phyloP scores from a whole-genome alignment of 2,888 invertebrate genomes.

The Dioctria linearis region DNA sequence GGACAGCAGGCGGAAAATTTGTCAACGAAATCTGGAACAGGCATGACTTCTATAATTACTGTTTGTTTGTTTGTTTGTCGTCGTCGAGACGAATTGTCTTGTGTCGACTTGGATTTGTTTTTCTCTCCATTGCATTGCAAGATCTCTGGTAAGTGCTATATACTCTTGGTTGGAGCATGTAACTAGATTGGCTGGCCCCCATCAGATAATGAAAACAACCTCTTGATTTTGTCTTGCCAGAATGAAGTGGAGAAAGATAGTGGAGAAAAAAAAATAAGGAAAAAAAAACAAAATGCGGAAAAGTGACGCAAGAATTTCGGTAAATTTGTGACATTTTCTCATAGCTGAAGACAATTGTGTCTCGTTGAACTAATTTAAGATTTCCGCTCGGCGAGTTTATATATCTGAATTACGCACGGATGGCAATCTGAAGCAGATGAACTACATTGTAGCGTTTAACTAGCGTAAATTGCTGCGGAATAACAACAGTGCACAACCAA shows the following conservation, averaged over 20 bases:
- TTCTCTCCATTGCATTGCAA: slow-evolving; percentile 12
- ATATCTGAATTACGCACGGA: neutral
- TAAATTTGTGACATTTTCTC: slow-evolving; percentile 53
- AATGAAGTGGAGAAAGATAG: neutral
- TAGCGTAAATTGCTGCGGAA: neutral
- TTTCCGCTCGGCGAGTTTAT: slow-evolving; percentile 43
- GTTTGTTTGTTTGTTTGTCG: slow-evolving; percentile 30
- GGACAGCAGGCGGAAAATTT: slow-evolving; percentile 35
- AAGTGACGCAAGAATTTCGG: slow-evolving; percentile 50
- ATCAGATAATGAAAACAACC: slow-evolving; percentile 32
- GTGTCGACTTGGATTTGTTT: neutral
- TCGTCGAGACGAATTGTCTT: neutral
- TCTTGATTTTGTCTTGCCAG: slow-evolving; percentile 13
- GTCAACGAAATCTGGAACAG: slow-evolving; percentile 38
- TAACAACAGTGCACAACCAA: neutral
- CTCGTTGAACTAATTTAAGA: slow-evolving; percentile 53
- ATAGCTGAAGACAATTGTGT: slow-evolving; percentile 51
- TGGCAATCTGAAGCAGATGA: slow-evolving; percentile 5
- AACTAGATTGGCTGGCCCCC: slow-evolving; percentile 18
- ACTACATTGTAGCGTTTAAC: slow-evolving; percentile 2
- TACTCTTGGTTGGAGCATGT: slow-evolving; percentile 13
- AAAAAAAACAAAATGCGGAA: slow-evolving; percentile 42
- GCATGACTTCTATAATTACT: slow-evolving; percentile 37
- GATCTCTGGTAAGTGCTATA: slow-evolving; percentile 35
- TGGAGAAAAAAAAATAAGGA: too few relatives aligned